These are phyloP conservation scores for Anguilla anguilla DNA, from an alignment of 2,797 vertebrate species.

Conservation along the genomic window DNA sequence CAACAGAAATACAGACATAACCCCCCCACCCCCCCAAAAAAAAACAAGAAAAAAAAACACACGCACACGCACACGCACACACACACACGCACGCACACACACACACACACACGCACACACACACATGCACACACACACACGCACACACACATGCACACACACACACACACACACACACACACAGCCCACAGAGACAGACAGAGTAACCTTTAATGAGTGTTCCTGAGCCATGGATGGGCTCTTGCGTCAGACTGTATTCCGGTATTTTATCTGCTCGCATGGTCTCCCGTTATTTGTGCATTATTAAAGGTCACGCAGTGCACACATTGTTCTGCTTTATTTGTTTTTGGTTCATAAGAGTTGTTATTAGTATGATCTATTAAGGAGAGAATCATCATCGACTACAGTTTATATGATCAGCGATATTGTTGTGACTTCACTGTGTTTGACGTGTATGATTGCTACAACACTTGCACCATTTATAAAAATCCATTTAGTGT, in stretches of 20 bases:
- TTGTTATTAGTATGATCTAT: no score
- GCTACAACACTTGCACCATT: no score
- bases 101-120: neutral
- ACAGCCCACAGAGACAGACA: neutral
- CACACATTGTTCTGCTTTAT: no score
- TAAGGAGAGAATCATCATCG: no score
- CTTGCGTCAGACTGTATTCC: neutral
- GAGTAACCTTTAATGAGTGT: constrained; percentile 11
- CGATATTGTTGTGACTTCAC: no score
- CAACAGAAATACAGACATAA: neutral
- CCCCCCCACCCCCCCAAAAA: neutral
- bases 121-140: neutral
- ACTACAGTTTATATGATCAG: no score
- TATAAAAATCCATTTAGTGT: no score
- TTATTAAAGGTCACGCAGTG: no score
- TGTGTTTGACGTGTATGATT: no score
- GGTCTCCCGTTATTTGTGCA: neutral
- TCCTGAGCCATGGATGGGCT: neutral
- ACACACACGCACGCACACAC: neutral
- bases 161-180: neutral
- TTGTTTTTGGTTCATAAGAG: no score
- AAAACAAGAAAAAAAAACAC: no score
- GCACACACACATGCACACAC: neutral
- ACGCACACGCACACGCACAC: no score
- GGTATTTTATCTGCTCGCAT: neutral